A percentile compares a stretch with the other conserved stretches of the same genome.
These are phyloP conservation scores for Pristis pectinata DNA, from an alignment of 2,797 vertebrate genomes.

Conservation along the genomic window DNA sequence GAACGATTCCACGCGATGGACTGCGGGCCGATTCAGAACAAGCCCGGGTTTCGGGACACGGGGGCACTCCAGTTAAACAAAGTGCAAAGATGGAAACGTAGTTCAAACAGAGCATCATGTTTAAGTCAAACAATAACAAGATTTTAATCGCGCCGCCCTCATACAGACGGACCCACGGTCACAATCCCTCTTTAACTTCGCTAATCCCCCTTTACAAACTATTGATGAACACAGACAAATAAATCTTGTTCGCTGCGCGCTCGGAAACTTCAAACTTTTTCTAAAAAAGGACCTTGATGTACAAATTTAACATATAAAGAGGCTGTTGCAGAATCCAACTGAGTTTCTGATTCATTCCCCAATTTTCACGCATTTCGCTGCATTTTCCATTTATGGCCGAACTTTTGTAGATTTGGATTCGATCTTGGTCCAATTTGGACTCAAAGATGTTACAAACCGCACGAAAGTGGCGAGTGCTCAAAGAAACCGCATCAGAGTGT, in stretches of 20 bases:
- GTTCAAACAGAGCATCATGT: slow-evolving; percentile 64
- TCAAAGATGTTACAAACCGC: not conserved
- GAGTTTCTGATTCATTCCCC: not conserved
- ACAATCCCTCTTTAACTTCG: not conserved
- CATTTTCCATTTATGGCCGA: too few species aligned
- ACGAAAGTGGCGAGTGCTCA: not conserved
- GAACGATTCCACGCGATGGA: not conserved
- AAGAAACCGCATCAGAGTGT: not conserved
- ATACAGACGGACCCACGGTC: not conserved
- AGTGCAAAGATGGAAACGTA: slow-evolving; percentile 64
- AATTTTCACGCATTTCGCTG: not conserved
- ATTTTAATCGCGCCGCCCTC: not conserved
- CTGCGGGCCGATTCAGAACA: too few species aligned
- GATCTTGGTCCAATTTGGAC: not conserved
- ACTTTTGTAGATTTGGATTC: not conserved
- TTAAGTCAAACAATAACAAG: slow-evolving; percentile 42
- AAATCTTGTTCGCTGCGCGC: not conserved
- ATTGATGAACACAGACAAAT: not conserved
- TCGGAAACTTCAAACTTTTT: not conserved
- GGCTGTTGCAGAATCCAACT: not conserved
- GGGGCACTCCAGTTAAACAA: slow-evolving; percentile 63
- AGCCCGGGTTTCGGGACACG: slow-evolving; percentile 56
- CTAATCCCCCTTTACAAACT: not conserved
- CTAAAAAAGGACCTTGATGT: not conserved
- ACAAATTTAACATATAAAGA: not conserved